Conservation (phyloP, 2,113 vertebrate genomes). For the Cololabis saira region DNA sequence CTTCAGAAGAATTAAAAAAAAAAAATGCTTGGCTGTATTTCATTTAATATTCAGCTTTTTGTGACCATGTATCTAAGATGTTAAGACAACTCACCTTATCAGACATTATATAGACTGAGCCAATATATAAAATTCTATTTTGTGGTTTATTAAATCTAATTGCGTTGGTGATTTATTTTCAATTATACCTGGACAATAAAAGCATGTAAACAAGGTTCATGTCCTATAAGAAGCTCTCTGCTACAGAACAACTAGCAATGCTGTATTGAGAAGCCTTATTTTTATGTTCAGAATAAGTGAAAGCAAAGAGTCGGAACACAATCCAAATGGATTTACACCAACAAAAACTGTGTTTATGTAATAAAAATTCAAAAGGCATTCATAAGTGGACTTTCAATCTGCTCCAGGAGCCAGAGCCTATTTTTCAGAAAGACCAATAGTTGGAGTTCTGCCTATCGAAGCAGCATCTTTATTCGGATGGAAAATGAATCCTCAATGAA, state of each 20-base stretch:
- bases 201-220: not conserved
- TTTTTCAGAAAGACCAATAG: conserved; percentile 70
- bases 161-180: not conserved
- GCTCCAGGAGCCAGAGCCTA: conserved; percentile 52
- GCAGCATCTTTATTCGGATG: conserved; percentile 82
- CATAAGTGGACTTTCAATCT: conserved; percentile 57
- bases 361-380: conserved; percentile 63
- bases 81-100: too few relatives aligned
- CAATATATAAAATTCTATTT: too few relatives aligned
- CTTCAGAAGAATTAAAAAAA: not conserved
- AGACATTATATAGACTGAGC: too few relatives aligned
- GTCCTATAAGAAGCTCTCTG: not conserved
- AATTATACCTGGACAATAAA: not conserved
- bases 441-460: conserved; percentile 80
- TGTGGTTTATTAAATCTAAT: too few relatives aligned
- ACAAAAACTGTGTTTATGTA: conserved; percentile 37
- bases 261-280: not conserved
- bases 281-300: not conserved
- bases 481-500: conserved; percentile 84
- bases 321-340: conserved; percentile 27
- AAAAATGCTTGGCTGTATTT: too few relatives aligned
- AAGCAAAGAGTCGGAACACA: conserved; percentile 11
- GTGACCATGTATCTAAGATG: too few relatives aligned
- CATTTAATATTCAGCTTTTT: too few relatives aligned
- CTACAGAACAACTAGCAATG: not conserved